Evolutionary conservation across 2,797 vertebrate genomes (phyloP).

Genomic region (Sebastes matsubarae): DNA sequence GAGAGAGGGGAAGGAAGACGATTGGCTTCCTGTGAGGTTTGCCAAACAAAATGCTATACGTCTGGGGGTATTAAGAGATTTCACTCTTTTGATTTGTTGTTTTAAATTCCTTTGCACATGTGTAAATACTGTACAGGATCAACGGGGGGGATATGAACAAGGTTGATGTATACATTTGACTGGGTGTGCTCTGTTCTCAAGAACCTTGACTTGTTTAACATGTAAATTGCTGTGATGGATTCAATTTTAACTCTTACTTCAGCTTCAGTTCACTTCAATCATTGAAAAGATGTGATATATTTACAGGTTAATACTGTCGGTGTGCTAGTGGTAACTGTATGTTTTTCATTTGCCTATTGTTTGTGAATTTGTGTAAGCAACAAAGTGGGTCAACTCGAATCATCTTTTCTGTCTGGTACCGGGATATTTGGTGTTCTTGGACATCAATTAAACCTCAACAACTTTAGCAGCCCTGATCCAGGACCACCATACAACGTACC

Average conservation of each 20-base stretch:
- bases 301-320: conserved; percentile 56
- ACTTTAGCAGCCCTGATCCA: conserved; percentile 5
- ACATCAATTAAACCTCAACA: background rate
- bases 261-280: conserved; percentile 37
- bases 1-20: background rate
- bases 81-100: conserved; percentile 40
- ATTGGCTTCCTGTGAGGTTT: conserved; percentile 31
- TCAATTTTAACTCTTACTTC: conserved; percentile 50
- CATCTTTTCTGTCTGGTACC: background rate
- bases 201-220: conserved; percentile 49
- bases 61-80: conserved; percentile 20
- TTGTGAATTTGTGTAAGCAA: conserved; percentile 52
- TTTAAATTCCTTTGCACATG: conserved; percentile 69
- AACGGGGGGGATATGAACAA: conserved; percentile 15
- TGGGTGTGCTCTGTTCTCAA: conserved; percentile 68
- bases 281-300: conserved; percentile 52
- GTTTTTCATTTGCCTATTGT: conserved; percentile 51
- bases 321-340: conserved; percentile 60
- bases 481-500: background rate
- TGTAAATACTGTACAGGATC: conserved; percentile 82
- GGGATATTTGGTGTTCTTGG: conserved; percentile 2
- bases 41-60: conserved; percentile 30
- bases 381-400: conserved; percentile 3
- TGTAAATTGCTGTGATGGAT: conserved; percentile 71
- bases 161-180: conserved; percentile 56